These are phyloP conservation scores for Drosophila truncata DNA, from an alignment of 1,140 invertebrate species.

Conservation along the genomic window DNA sequence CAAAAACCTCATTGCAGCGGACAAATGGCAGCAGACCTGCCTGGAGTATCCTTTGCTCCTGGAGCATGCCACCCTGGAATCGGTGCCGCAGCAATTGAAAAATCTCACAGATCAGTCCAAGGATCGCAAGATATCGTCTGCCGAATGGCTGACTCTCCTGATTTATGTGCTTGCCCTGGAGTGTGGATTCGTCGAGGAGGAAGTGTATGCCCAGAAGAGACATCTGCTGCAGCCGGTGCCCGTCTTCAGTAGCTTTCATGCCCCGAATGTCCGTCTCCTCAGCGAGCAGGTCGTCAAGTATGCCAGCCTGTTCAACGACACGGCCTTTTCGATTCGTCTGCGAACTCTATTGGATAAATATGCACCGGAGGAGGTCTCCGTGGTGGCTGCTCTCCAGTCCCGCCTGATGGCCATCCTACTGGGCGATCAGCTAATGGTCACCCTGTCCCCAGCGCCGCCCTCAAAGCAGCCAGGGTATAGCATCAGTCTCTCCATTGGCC, in stretches of 20 bases:
- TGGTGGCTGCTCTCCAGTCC: slow-evolving; percentile 21
- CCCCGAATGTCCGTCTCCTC: slow-evolving; percentile 61
- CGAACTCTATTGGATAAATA: slow-evolving; percentile 43
- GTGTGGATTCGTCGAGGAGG: slow-evolving; percentile 59
- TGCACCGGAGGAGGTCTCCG: slow-evolving; percentile 2
- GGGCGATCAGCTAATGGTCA: slow-evolving; percentile 72
- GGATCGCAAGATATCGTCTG: background rate
- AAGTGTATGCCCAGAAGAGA: slow-evolving; percentile 37
- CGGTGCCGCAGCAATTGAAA: slow-evolving; percentile 57
- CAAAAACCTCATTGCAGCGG: slow-evolving; percentile 59
- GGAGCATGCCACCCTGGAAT: slow-evolving; percentile 53
- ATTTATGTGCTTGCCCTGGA: slow-evolving; percentile 70
- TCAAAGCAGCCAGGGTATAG: slow-evolving; percentile 54
- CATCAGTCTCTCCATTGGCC: slow-evolving; percentile 62
- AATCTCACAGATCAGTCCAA: slow-evolving; percentile 43
- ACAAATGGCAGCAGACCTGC: background rate
- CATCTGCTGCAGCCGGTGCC: slow-evolving; percentile 49
- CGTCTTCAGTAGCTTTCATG: slow-evolving; percentile 59
- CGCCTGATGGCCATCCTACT: slow-evolving; percentile 48
- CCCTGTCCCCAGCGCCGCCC: slow-evolving; percentile 46
- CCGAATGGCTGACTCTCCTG: slow-evolving; percentile 51
- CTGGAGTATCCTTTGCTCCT: slow-evolving; percentile 48
- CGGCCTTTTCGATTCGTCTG: slow-evolving; percentile 36
- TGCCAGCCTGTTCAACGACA: slow-evolving; percentile 28
- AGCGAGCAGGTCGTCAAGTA: slow-evolving; percentile 22